Evolutionary conservation across 2,797 vertebrate species (phyloP), one percentile per base, ranked within the genome.

Genomic region (Notoglanidium macrostoma): DNA sequence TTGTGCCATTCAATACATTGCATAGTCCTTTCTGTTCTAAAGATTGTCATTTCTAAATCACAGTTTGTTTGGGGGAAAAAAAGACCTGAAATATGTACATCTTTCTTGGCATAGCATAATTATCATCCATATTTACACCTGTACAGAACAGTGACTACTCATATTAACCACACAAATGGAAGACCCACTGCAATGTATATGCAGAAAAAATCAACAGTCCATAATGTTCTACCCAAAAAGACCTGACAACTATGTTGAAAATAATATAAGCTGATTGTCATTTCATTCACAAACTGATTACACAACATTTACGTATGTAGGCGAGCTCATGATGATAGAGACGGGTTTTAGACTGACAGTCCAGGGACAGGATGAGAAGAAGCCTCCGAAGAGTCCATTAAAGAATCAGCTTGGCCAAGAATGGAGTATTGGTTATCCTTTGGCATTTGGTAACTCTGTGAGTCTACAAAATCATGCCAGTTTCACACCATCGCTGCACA

Each of bases 1-100:
- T 55, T 63, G 65, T 61, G 17, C 81, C 90, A 70, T 87, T 57
- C 85, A 68, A 88, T 86, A 87, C 89, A 90, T 95, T 95, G 94
- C 94, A 96, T 95, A 95, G 94, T 95, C 93, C 93, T 93, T 87
- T 87, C 90, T 90, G 82, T 87, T 87, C 57, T 90, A 80, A 93
- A 94, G 96, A 96, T 96, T 96, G 96, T 96, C 95, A 93, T 92
- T 91, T 94, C 91, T 92, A 92, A 94, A 95, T 95, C 95, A 95
- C 95, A 95, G 93, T 94, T 90, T 94, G 29, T 63, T 79, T 29
- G 8, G 49, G 12, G 26, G 86, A 82, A 73, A 84, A 74, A 26
- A 57, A 35, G 79, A 85, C 89, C 89, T 86, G 44, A 90, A 91
- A 92, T 88, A 90, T 92, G 55, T 84, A 93, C 90, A 93, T 89